Base-by-base conservation (phyloP, 2,797 vertebrate species). In the Phoxinus dragarum region DNA sequence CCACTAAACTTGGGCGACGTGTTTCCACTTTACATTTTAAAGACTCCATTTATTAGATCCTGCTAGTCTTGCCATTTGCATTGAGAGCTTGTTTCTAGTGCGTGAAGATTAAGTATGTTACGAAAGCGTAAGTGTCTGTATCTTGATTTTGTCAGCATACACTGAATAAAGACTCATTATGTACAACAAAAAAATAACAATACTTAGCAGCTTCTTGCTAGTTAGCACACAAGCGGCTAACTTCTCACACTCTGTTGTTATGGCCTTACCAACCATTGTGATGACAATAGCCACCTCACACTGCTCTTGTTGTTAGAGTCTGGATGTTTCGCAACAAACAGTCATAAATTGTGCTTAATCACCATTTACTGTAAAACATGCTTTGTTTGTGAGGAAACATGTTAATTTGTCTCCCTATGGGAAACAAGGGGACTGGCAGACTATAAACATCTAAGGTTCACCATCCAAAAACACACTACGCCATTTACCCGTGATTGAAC, bases 341-440 rank as follows among this genome's bases (percentile, higher is more conserved):
- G 86, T 85, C 47, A 84, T 89, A 6, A 82, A 42, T 81, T 21
- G 82, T 84, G 82, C 79, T 84, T 8, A 73, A 68, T 77, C 83
- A 86, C 21, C 89, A 91, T 94, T 93, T 94, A 90, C 88, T 93
- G 84, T 94, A 90, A 90, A 93, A 93, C 91, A 93, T 38, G 59
- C 72, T 76, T 72, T 93, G 90, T 93, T 93, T 91, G 87, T 84
- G 31, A 85, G 87, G 80, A 76, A 90, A 90, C n/a, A 61, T 86
- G 84, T 78, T 52, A 5, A 74, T 8, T 21, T 68, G 64, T 23
- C 23, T 3, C 3, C 23, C 36, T 74, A 66, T 23, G 66, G 31
- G 40, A 82, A 80, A 69, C 10, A 31, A 31, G 36, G 23, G 59
- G 21, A 52, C 44, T 79, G 19, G n/a, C n/a, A 74, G 69, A 72